A percentile compares a stretch with the other conserved stretches of the same genome.
phyloP scores from a whole-genome alignment of 2,797 vertebrate genomes.

The Ara ararauna region DNA sequence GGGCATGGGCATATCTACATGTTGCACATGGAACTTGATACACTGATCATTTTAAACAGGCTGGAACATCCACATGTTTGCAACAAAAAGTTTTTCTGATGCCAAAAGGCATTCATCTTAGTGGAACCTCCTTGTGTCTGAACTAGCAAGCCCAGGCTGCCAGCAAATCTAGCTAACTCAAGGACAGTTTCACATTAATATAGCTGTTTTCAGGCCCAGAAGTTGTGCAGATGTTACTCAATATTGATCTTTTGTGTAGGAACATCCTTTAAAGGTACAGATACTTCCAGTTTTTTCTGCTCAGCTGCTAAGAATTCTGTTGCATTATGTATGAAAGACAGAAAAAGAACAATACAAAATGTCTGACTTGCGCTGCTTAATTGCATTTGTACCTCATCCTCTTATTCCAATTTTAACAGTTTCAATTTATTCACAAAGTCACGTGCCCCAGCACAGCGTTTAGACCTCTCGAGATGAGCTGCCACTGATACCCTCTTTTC shows the following conservation, averaged over 20 bases:
- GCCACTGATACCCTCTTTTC: background rate
- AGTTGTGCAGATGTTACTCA: background rate
- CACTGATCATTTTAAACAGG: background rate
- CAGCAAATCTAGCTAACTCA: background rate
- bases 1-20: background rate
- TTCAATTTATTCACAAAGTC: background rate
- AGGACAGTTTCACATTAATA: background rate
- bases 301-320: background rate
- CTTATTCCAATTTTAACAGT: background rate
- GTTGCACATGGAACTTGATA: background rate
- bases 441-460: background rate
- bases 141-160: background rate
- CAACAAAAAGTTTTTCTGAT: background rate
- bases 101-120: background rate
- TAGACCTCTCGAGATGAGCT: background rate
- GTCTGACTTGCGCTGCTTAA: background rate
- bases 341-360: background rate
- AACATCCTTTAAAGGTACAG: background rate
- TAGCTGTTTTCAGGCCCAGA: background rate
- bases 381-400: background rate
- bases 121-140: background rate
- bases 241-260: background rate
- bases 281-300: background rate
- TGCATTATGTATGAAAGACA: background rate
- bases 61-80: background rate